Evolutionary conservation across 2,797 vertebrate genomes (phyloP).

Genomic region (Arctocebus calabarensis): DNA sequence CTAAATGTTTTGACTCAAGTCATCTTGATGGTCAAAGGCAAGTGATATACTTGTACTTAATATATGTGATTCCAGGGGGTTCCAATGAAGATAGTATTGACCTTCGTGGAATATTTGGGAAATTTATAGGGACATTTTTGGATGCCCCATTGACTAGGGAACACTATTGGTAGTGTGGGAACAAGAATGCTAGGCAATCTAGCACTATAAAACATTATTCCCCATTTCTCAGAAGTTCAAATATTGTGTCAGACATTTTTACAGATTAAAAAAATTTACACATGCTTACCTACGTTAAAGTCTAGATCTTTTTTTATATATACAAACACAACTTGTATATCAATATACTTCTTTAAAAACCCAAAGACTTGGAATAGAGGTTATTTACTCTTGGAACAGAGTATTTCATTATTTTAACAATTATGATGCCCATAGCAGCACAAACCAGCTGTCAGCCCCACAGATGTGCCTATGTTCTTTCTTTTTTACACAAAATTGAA

Average conservation of each 20-base stretch:
- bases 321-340: not conserved
- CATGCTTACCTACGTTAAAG: not conserved
- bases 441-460: not conserved
- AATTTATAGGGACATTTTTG: not conserved
- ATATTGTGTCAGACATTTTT: not conserved
- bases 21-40: not conserved
- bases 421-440: not conserved
- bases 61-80: not conserved
- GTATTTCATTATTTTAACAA: constrained; percentile 42
- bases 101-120: not conserved
- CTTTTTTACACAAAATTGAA: not conserved
- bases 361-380: not conserved
- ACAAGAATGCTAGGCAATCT: not conserved
- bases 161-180: not conserved
- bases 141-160: not conserved
- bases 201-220: not conserved
- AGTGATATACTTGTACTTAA: not conserved
- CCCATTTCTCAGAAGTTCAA: not conserved
- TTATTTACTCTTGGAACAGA: not conserved
- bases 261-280: not conserved
- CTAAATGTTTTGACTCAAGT: constrained; percentile 7
- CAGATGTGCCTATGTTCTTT: not conserved
- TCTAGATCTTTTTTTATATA: not conserved
- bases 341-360: constrained; percentile 1
- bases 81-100: not conserved